phyloP scores from a whole-genome alignment of 2,797 vertebrate species.

The Argyrosomus regius region DNA sequence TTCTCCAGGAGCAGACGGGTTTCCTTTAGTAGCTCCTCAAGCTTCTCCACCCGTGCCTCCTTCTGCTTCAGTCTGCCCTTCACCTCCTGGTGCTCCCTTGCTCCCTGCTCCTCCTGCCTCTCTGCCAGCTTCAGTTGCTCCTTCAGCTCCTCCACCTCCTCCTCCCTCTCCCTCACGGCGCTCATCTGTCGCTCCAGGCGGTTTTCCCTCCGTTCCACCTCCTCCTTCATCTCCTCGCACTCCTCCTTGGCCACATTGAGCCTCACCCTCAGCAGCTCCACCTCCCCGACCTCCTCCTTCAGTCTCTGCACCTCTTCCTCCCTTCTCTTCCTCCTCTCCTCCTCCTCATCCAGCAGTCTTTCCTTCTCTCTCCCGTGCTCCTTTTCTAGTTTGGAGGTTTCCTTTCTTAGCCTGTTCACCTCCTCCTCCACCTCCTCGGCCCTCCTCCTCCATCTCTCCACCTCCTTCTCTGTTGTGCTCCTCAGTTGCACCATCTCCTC shows the following conservation, averaged over 20 bases:
- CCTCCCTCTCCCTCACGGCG: slow-evolving; percentile 60
- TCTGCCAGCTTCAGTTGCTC: slow-evolving; percentile 56
- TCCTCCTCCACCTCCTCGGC: slow-evolving; percentile 42
- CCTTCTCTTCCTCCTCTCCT: slow-evolving; percentile 29
- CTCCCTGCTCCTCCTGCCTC: slow-evolving; percentile 45
- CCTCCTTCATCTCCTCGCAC: slow-evolving; percentile 61
- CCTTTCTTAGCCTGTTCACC: slow-evolving; percentile 19
- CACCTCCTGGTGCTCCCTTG: slow-evolving; percentile 38
- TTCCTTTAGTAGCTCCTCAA: slow-evolving; percentile 52
- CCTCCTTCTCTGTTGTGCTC: slow-evolving; percentile 18
- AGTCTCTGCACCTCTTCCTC: slow-evolving; percentile 37
- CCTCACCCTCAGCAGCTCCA: slow-evolving; percentile 57
- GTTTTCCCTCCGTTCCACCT: slow-evolving; percentile 49
- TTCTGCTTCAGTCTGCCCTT: slow-evolving; percentile 47
- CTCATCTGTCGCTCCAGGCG: slow-evolving; percentile 81
- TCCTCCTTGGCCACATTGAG: slow-evolving; percentile 80
- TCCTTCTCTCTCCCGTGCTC: slow-evolving; percentile 13
- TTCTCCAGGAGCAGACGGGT: slow-evolving; percentile 35
- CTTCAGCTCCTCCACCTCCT: slow-evolving; percentile 75
- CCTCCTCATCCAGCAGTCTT: slow-evolving; percentile 1
- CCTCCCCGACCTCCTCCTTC: slow-evolving; percentile 63
- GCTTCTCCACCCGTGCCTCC: slow-evolving; percentile 32
- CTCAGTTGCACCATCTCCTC: slow-evolving; percentile 15
- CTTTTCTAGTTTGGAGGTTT: slow-evolving; percentile 36
- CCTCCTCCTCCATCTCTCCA: slow-evolving; percentile 62